These are phyloP conservation scores for Climacteris rufus DNA, from an alignment of 2,113 vertebrate genomes.

Conservation along the genomic window DNA sequence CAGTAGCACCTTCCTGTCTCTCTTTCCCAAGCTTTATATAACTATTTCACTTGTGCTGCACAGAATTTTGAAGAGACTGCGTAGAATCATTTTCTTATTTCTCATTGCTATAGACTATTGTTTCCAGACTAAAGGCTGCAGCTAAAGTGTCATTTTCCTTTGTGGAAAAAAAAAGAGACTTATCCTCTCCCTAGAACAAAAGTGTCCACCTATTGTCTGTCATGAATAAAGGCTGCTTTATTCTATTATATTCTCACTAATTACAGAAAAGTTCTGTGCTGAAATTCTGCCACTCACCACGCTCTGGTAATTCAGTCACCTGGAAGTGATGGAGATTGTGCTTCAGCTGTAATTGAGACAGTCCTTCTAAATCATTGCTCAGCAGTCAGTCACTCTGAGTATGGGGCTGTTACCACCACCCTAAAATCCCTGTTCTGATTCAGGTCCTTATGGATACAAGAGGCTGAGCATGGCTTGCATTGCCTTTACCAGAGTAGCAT, in stretches of 20 bases:
- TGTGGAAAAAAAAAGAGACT: not conserved
- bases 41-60: not conserved
- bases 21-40: not conserved
- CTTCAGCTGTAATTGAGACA: not conserved
- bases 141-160: not conserved
- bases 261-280: not conserved
- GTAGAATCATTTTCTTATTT: not conserved
- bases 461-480: not conserved
- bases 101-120: not conserved
- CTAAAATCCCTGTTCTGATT: not conserved
- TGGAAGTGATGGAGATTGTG: not conserved
- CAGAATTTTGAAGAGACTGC: not conserved
- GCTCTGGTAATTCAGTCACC: not conserved
- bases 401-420: not conserved
- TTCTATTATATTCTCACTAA: not conserved
- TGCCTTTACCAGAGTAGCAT: not conserved
- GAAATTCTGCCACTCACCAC: not conserved
- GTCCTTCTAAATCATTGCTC: not conserved
- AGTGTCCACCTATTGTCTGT: not conserved
- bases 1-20: not conserved
- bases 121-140: not conserved
- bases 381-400: not conserved
- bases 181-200: not conserved
- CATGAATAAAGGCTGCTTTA: not conserved
- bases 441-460: not conserved